Percentiles rank a stretch among this genome's conserved stretches.
Conservation (phyloP, 1,140 invertebrate species). For the Coenobita brevimanus region DNA sequence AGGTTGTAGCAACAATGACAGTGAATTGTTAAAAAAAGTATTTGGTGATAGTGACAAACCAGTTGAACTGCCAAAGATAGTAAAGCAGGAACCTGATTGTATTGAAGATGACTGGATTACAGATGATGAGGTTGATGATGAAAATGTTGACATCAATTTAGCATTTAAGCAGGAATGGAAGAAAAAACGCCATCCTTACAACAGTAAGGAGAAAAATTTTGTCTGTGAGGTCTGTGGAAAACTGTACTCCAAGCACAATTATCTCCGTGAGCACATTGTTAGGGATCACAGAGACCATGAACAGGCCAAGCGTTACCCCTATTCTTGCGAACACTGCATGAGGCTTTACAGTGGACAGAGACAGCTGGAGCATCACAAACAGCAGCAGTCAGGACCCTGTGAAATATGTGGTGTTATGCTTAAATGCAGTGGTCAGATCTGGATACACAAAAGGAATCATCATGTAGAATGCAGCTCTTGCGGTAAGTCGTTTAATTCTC, state of each 20-base stretch:
- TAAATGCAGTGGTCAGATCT: conserved; percentile 18
- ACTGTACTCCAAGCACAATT: conserved; percentile 37
- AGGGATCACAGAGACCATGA: conserved; percentile 49
- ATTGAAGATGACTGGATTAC: conserved; percentile 49
- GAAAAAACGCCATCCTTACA: conserved; percentile 11
- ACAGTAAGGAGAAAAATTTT: conserved; percentile 50
- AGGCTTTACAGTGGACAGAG: conserved; percentile 24
- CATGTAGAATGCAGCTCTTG: conserved; percentile 23
- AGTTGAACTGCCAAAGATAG: background rate
- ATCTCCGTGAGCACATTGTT: conserved; percentile 34
- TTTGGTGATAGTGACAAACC: background rate
- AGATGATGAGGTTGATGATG: conserved; percentile 47
- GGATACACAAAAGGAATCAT: conserved; percentile 39
- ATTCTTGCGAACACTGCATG: conserved; percentile 38
- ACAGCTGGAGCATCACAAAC: conserved; percentile 21
- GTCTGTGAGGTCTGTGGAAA: conserved; percentile 54
- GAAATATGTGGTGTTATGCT: conserved; percentile 46
- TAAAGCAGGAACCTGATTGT: background rate
- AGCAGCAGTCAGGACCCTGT: conserved; percentile 30
- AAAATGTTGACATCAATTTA: conserved; percentile 11
- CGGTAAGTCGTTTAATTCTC: conserved; percentile 15
- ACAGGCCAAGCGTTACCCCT: conserved; percentile 21
- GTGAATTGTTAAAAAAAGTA: background rate
- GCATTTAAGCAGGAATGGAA: conserved; percentile 18
- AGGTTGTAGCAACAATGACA: background rate